Evolutionary conservation across 2,113 vertebrate genomes (phyloP), one percentile per base, ranked within the genome.

Genomic region (Craseonycteris thonglongyai): DNA sequence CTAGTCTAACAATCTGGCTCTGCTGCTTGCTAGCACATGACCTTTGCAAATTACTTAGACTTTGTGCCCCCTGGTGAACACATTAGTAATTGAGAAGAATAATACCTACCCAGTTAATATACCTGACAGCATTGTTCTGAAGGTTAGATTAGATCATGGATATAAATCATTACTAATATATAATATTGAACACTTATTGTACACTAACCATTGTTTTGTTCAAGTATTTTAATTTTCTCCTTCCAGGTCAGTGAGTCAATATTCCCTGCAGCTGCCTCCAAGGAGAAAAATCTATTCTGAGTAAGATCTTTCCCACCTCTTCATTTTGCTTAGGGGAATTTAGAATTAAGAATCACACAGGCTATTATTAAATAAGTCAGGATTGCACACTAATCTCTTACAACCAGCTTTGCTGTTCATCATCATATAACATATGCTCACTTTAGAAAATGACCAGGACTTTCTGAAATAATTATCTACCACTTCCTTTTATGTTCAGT

Each of bases 271-370:
- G 35, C 98, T 97, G 81, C 97, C 98, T 47, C 51, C 80, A 54
- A 97, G 98, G 97, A 98, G 83, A 84, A 98, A 92, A 88, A 40
- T 97, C 3, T 90, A 98, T 88, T 96, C 98, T 93, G 98, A 99
- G 99, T 99, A 98, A 99, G 99, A 87, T 72, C 83, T 71, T 94
- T 74, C 71, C 66, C 12, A 65, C 45, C 14, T 58, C 56, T 88
- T 74, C 9, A 19, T 76, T 91, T 89, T 88, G 40, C 78, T 65
- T 85, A 89, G 47, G 38, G 56, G 63, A 72, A 93, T 83, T 38
- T 82, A 59, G 66, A 78, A 51, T 83, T 66, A 93, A 95, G 78
- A 88, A 12, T 82, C 24, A 59, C 8, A 84, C 42, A 88, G 49
- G 58, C 38, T 5, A 54, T 47, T 78, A 69, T 80, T 42, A 92